A percentile compares a stretch with the other conserved stretches of the same genome.
Evolutionary conservation across 2,113 vertebrate species (phyloP).

Genomic region (Eira barbara): DNA sequence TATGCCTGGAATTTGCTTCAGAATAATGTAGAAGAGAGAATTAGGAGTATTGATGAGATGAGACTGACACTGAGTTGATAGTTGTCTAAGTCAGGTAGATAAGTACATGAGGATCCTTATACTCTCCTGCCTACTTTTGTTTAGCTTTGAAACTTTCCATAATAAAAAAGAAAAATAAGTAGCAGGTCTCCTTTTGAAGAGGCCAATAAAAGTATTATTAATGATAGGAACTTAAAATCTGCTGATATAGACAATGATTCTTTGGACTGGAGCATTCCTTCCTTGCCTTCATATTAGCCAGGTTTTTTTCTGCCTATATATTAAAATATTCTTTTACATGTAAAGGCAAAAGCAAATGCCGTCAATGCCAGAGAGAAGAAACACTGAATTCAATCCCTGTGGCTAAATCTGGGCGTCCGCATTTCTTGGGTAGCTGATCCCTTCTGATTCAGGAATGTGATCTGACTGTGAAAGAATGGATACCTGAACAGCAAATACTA

Average conservation of each 20-base stretch:
- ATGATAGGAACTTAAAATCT: not conserved
- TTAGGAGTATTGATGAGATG: not conserved
- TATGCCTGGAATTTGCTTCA: not conserved
- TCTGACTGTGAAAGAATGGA: not conserved
- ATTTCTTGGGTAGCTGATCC: constrained; percentile 11
- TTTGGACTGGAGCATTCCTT: not conserved
- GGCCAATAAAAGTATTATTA: not conserved
- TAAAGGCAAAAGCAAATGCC: not conserved
- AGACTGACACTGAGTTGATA: not conserved
- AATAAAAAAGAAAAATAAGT: constrained; percentile 13
- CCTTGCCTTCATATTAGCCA: not conserved
- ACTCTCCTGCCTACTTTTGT: not conserved
- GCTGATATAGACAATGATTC: not conserved
- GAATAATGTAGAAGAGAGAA: not conserved
- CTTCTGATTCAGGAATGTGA: constrained; percentile 30
- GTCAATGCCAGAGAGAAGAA: not conserved
- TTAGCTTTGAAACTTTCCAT: not conserved
- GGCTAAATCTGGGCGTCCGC: not conserved
- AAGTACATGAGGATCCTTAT: not conserved
- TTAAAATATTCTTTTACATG: not conserved
- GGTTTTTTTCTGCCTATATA: not conserved
- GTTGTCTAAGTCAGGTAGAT: not conserved
- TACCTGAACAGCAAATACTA: not conserved
- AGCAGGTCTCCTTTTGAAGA: not conserved
- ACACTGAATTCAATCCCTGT: not conserved